phyloP scores from a whole-genome alignment of 2,888 invertebrate species.

The Caenorhabditis sinica region DNA sequence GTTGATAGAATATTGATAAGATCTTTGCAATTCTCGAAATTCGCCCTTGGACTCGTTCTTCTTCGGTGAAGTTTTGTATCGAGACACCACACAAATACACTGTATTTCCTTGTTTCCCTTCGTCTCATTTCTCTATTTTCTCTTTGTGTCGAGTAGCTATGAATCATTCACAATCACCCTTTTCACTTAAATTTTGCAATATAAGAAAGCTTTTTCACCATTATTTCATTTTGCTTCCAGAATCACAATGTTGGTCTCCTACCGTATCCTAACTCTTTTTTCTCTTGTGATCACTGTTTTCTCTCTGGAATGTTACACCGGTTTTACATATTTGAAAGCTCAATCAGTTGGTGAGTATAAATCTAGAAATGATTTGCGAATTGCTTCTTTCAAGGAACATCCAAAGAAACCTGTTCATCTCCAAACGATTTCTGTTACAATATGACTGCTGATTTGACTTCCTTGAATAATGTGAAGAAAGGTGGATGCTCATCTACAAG shows the following conservation, averaged over 20 bases:
- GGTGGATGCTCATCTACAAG: conserved; percentile 70
- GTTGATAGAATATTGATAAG: not conserved
- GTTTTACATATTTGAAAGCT: conserved; percentile 70
- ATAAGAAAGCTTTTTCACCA: not conserved
- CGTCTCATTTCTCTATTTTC: conserved; percentile 20
- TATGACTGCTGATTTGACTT: conserved; percentile 69
- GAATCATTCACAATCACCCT: conserved; percentile 20
- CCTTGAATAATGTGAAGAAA: conserved; percentile 65
- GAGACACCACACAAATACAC: conserved; percentile 37
- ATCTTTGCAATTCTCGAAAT: not conserved
- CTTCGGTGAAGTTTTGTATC: not conserved
- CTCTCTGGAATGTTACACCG: conserved; percentile 69
- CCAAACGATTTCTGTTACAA: conserved; percentile 71
- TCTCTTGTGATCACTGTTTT: conserved; percentile 21
- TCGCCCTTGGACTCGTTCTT: conserved; percentile 25
- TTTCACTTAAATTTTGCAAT: not conserved
- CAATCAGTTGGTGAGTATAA: conserved; percentile 63
- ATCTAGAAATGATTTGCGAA: no score
- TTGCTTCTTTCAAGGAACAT: conserved; percentile 56
- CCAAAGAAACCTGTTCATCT: conserved; percentile 65
- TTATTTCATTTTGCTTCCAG: conserved; percentile 7
- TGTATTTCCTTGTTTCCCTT: conserved; percentile 20
- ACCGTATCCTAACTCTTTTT: conserved; percentile 34
- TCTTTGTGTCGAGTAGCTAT: conserved; percentile 37
- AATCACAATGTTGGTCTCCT: conserved; percentile 16